Conservation (phyloP, 2,797 vertebrate species). For the Percopsis omiscomaycus region DNA sequence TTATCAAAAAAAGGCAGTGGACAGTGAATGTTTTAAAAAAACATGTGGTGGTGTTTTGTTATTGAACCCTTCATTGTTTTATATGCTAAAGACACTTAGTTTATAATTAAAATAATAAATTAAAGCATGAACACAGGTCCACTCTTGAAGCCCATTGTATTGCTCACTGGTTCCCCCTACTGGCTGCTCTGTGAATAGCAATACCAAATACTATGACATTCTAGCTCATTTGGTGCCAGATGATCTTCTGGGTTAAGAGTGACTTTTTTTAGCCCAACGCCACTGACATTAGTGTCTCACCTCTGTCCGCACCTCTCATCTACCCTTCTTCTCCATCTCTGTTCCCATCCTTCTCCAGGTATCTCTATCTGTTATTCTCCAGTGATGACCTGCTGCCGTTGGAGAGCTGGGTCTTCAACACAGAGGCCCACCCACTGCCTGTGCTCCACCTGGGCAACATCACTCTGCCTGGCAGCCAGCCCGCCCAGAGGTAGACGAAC, state of each 20-base stretch:
- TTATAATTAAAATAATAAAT: too few species aligned
- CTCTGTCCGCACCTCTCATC: neutral
- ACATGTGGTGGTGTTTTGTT: too few species aligned
- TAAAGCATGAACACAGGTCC: neutral
- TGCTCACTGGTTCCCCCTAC: conserved; percentile 60
- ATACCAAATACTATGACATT: neutral
- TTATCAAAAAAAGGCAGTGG: too few species aligned
- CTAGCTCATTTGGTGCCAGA: neutral
- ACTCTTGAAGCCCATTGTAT: neutral
- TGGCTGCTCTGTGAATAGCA: conserved; percentile 20
- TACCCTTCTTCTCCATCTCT: neutral
- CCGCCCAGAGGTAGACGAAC: conserved; percentile 81
- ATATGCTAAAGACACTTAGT: too few species aligned
- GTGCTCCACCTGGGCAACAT: conserved; percentile 93
- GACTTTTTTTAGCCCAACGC: neutral
- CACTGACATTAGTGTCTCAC: neutral
- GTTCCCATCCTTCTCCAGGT: conserved; percentile 73
- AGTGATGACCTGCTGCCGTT: conserved; percentile 93
- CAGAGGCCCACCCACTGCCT: conserved; percentile 95
- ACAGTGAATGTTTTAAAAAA: too few species aligned
- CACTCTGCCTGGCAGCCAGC: conserved; percentile 90
- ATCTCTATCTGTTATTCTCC: conserved; percentile 98
- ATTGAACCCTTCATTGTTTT: too few species aligned
- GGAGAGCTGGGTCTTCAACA: conserved; percentile 98
- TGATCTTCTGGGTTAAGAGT: neutral